These are phyloP conservation scores for Calosoma granatense DNA, from an alignment of 1,140 invertebrate genomes.

Conservation along the genomic window DNA sequence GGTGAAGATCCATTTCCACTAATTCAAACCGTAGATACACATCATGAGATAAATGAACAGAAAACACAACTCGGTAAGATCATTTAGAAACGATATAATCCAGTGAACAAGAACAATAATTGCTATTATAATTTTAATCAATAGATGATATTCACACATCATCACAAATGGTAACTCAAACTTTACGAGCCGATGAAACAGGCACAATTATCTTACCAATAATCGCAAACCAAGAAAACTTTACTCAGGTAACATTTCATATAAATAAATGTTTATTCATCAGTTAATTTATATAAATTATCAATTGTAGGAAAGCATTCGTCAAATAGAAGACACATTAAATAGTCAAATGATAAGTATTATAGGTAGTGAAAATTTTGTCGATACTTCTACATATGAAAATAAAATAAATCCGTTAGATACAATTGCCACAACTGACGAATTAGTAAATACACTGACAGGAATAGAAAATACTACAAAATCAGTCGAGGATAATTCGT, in stretches of 20 bases:
- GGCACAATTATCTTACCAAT: not conserved
- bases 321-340: constrained; percentile 36
- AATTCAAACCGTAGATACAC: not conserved
- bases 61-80: too few species aligned
- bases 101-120: too few species aligned
- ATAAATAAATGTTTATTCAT: constrained; percentile 37
- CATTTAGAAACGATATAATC: too few species aligned
- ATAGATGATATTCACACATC: not conserved
- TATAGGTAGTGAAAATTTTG: constrained; percentile 11
- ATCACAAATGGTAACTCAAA: not conserved
- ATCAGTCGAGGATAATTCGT: not conserved
- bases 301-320: constrained; percentile 31
- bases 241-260: constrained; percentile 30
- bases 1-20: not conserved
- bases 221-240: not conserved
- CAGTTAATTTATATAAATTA: constrained; percentile 34
- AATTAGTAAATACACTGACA: not conserved
- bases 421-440: not conserved
- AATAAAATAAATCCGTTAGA: not conserved
- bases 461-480: not conserved
- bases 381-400: not conserved
- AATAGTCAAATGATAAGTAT: constrained; percentile 36
- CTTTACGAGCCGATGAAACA: not conserved
- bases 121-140: too few species aligned
- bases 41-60: too few species aligned